Evolutionary conservation across 1,140 invertebrate genomes (phyloP).

Genomic region (Hesperophylax magnus): DNA sequence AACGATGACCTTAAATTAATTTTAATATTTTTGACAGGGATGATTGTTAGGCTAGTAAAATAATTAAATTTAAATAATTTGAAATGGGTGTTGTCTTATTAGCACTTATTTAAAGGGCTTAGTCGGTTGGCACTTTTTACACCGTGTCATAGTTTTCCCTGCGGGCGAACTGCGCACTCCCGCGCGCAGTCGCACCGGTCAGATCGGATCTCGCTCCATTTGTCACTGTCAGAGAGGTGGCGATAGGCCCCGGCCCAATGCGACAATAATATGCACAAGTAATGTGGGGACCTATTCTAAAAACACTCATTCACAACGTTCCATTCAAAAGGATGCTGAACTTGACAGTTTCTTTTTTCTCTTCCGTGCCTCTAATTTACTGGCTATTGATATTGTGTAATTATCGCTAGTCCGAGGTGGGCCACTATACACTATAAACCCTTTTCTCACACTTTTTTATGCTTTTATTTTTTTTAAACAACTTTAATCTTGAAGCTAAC

Average conservation of each 20-base stretch:
- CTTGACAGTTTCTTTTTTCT: neutral
- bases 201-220: slow-evolving; percentile 55
- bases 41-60: too few species aligned
- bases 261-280: slow-evolving; percentile 2
- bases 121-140: neutral
- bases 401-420: slow-evolving; percentile 9
- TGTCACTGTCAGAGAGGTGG: slow-evolving; percentile 57
- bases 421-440: slow-evolving; percentile 8
- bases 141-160: neutral
- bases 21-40: too few species aligned
- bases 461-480: slow-evolving; percentile 12
- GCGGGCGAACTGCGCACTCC: too few species aligned
- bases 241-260: slow-evolving; percentile 41
- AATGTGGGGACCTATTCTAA: neutral
- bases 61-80: too few species aligned
- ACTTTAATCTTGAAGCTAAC: slow-evolving; percentile 29
- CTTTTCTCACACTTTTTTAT: slow-evolving; percentile 37
- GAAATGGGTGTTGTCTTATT: too few species aligned
- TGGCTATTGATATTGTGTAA: neutral
- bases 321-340: neutral
- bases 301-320: neutral
- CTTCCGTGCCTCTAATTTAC: neutral
- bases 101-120: too few species aligned
- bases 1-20: too few species aligned
- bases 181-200: slow-evolving; percentile 14